Conservation (phyloP, 2,888 invertebrate genomes). For the Ophioninae sp. region DNA sequence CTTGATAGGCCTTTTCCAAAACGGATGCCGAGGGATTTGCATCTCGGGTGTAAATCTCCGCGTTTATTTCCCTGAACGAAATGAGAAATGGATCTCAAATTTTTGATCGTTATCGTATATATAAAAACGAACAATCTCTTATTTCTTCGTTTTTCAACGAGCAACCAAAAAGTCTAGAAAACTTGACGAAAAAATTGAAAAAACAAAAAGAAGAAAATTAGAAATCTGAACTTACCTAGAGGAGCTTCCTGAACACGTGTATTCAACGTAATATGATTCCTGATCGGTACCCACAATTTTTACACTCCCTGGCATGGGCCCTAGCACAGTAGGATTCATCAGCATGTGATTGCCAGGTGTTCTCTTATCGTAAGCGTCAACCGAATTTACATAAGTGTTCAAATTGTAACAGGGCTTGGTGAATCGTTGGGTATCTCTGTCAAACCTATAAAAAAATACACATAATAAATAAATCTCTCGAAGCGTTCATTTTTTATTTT, state of each 20-base stretch:
- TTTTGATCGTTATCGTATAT: not conserved
- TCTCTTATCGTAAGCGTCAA: not conserved
- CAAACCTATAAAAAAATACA: not conserved
- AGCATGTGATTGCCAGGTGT: not conserved
- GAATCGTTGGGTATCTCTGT: not conserved
- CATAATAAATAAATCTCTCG: too few relatives aligned
- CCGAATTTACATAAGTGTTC: not conserved
- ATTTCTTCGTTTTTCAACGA: too few relatives aligned
- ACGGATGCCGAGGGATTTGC: not conserved
- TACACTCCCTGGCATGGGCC: not conserved
- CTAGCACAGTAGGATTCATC: not conserved
- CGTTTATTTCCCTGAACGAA: not conserved
- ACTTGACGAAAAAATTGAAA: not conserved
- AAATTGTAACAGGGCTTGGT: not conserved
- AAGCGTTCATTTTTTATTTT: not conserved
- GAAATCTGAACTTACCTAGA: not conserved
- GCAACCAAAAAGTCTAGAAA: too few relatives aligned
- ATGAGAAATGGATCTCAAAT: not conserved
- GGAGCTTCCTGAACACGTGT: not conserved
- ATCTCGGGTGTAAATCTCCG: not conserved
- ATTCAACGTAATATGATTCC: not conserved
- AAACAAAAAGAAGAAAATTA: not conserved
- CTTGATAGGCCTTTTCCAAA: not conserved
- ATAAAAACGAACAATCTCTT: not conserved
- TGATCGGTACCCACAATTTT: not conserved